Base-by-base conservation (phyloP, 2,797 vertebrate genomes). In the Cephalopachus bancanus region DNA sequence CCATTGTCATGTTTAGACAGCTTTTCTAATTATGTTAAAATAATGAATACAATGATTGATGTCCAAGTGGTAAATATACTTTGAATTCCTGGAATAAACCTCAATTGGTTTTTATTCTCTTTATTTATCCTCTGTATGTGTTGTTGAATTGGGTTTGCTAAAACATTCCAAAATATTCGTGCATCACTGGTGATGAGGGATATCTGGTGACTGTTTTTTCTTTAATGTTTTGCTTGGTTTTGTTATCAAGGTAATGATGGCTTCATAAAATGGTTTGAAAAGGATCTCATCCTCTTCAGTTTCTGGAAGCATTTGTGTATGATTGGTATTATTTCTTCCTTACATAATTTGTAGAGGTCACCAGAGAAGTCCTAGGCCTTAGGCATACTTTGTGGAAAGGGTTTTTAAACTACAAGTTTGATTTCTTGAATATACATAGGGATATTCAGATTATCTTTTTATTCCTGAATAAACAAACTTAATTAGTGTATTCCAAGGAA, bases 361-460 rank as follows among this genome's bases (percentile, higher is more conserved):
- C 49, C 57, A 89, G 33, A 57, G 86, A 89, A 49, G 33, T 20
- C 24, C 33, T 67, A 28, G 22, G 53, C 64, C 55, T 78, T 30
- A 53, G 53, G 51, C 51, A 72, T 72, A 53, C 55, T 80, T 64
- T 64, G 44, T 53, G 33, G 33, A 33, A 85, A 92, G 33, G 19
- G 55, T 69, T 81, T 67, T 93, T 78, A 2, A 67, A 79, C 10
- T 37, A 12, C 37, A 79, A 78, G 59, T 98, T 86, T 10, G 30
- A 95, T 97, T 97, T 96, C 65, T 97, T 90, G 98, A 78, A 85
- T 80, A 76, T 33, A 28, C 64, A 84, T 57, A 65, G 60, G 51
- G 8, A 14, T 76, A 67, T 92, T 76, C 33, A 57, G 26, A 7
- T 76, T 76, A 76, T 76, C 59, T 83, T 44, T 30, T 84, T 92